Percentiles rank a stretch among this genome's conserved stretches.
phyloP scores from a whole-genome alignment of 2,888 invertebrate species.

The Lobophora halterata region DNA sequence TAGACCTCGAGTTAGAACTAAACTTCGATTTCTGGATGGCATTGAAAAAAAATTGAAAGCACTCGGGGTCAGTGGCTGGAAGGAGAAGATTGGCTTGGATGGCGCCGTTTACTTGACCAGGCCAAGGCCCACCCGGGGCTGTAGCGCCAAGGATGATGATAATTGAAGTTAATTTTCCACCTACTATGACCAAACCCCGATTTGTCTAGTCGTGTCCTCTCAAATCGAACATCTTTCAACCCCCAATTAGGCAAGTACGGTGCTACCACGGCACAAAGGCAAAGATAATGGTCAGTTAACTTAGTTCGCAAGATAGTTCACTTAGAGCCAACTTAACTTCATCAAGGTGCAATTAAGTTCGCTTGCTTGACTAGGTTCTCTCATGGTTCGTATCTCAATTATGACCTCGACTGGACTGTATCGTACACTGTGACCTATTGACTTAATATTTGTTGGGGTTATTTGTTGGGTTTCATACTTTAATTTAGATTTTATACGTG shows the following conservation, averaged over 20 bases:
- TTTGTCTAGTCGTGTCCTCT: slow-evolving; percentile 39
- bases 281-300: slow-evolving; percentile 80
- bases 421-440: slow-evolving; percentile 18
- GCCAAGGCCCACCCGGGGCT: too few species aligned
- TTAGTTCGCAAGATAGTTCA: slow-evolving; percentile 79
- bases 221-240: slow-evolving; percentile 33
- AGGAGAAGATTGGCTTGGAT: too few species aligned
- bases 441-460: background rate
- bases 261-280: slow-evolving; percentile 73
- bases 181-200: background rate
- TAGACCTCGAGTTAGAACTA: too few species aligned
- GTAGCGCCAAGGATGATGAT: too few species aligned
- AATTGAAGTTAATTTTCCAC: too few species aligned
- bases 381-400: slow-evolving; percentile 71
- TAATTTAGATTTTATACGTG: too few species aligned
- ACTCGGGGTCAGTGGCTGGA: too few species aligned
- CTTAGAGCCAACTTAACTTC: slow-evolving; percentile 75
- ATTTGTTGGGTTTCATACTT: too few species aligned
- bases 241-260: slow-evolving; percentile 70
- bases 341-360: slow-evolving; percentile 79
- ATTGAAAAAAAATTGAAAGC: too few species aligned
- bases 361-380: slow-evolving; percentile 75
- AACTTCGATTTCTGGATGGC: too few species aligned
- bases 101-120: too few species aligned
- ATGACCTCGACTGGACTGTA: slow-evolving; percentile 17